phyloP scores from a whole-genome alignment of 2,113 vertebrate species.

The Austrofundulus limnaeus region DNA sequence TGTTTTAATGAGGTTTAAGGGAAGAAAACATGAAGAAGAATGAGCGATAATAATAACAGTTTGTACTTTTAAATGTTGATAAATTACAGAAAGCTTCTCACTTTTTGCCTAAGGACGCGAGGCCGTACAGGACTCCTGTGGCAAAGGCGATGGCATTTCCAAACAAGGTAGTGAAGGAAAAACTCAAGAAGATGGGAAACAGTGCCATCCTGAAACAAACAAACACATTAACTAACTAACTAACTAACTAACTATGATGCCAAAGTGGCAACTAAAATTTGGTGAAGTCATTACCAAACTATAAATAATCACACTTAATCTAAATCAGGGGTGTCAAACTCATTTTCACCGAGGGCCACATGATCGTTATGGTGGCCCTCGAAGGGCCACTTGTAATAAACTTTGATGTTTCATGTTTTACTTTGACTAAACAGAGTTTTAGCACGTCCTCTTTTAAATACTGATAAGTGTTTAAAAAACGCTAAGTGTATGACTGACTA shows the following conservation, averaged over 20 bases:
- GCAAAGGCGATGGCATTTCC: conserved; percentile 93
- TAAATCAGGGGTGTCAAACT: too few species aligned
- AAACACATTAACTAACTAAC: too few species aligned
- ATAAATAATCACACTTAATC: too few species aligned
- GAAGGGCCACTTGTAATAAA: too few species aligned
- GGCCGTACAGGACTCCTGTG: conserved; percentile 92
- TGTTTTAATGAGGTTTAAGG: conserved; percentile 32
- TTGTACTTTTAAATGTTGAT: background rate
- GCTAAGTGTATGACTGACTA: too few species aligned
- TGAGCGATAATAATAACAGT: conserved; percentile 7
- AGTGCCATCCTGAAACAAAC: conserved; percentile 87
- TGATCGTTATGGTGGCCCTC: too few species aligned
- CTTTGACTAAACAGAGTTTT: too few species aligned
- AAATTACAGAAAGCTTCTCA: conserved; percentile 57
- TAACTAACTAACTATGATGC: too few species aligned
- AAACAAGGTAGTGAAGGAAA: conserved; percentile 90
- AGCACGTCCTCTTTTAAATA: too few species aligned
- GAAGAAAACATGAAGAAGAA: conserved; percentile 17
- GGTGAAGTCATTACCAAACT: conserved; percentile 2
- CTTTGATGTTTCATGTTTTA: too few species aligned
- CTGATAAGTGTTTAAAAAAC: too few species aligned
- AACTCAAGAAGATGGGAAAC: conserved; percentile 85
- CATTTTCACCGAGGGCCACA: too few species aligned
- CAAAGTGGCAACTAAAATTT: background rate
- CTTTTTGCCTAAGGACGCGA: conserved; percentile 93